Percentiles rank a stretch among this genome's conserved stretches.
Conservation (phyloP, 2,888 invertebrate genomes). For the Erebia ligea region DNA sequence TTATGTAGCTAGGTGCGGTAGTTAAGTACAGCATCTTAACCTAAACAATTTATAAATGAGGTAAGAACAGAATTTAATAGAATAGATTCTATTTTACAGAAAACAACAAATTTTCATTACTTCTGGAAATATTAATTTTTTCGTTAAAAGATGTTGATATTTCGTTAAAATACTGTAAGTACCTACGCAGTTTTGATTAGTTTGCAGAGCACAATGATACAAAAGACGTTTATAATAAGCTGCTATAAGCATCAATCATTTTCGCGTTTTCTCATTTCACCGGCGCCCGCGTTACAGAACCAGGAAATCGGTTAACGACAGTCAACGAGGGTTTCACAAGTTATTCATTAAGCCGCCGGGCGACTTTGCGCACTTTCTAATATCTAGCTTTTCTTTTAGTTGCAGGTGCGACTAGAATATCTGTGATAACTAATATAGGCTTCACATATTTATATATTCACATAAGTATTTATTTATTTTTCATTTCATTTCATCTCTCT, state of each 20-base stretch:
- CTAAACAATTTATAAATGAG: too few relatives aligned
- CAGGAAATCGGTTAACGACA: slow-evolving; percentile 50
- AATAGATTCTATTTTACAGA: too few relatives aligned
- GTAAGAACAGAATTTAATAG: too few relatives aligned
- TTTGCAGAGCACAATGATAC: background rate
- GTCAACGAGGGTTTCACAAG: slow-evolving; percentile 51
- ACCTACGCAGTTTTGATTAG: background rate
- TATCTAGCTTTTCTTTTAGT: slow-evolving; percentile 41
- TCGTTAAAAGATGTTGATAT: too few relatives aligned
- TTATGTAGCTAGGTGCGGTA: too few relatives aligned
- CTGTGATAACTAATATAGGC: background rate
- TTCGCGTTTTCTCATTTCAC: slow-evolving; percentile 38
- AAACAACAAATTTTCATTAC: too few relatives aligned
- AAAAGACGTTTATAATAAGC: background rate
- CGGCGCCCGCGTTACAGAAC: slow-evolving; percentile 34
- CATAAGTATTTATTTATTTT: too few relatives aligned
- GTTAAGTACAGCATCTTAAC: too few relatives aligned
- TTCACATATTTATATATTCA: too few relatives aligned
- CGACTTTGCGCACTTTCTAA: slow-evolving; percentile 49
- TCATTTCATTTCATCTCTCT: too few relatives aligned
- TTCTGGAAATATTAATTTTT: too few relatives aligned
- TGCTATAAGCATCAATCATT: slow-evolving; percentile 32
- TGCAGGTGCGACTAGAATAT: slow-evolving; percentile 1
- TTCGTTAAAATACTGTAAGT: background rate
- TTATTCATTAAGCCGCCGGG: slow-evolving; percentile 51